Conservation (phyloP, 1,140 invertebrate species). For the Goniozus legneri region DNA sequence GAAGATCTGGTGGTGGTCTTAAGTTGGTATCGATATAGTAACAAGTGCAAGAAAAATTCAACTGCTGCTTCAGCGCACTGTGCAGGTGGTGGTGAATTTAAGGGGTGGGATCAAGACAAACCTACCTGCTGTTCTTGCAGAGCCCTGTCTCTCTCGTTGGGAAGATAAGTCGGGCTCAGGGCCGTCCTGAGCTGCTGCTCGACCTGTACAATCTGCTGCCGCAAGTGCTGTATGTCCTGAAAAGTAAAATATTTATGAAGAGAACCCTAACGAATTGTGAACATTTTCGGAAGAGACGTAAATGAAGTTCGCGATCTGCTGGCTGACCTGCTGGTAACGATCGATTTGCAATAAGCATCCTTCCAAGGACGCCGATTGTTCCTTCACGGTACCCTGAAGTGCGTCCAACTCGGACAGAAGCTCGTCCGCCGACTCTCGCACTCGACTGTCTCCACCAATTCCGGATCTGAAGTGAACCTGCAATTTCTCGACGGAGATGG, state of each 20-base stretch:
- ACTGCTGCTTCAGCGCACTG: constrained; percentile 40
- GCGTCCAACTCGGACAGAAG: constrained; percentile 67
- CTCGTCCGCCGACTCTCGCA: constrained; percentile 68
- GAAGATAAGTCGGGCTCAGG: constrained; percentile 75
- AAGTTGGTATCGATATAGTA: constrained; percentile 50
- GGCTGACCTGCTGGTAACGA: constrained; percentile 71
- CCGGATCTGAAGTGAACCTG: constrained; percentile 86
- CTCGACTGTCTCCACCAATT: constrained; percentile 72
- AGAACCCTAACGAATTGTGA: neutral
- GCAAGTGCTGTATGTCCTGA: constrained; percentile 79
- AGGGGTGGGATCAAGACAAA: constrained; percentile 27
- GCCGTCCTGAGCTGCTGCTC: constrained; percentile 82
- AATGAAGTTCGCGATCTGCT: neutral
- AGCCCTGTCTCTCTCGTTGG: constrained; percentile 80
- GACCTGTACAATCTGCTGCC: constrained; percentile 77
- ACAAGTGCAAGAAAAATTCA: constrained; percentile 39
- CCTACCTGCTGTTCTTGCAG: constrained; percentile 89
- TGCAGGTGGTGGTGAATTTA: constrained; percentile 31
- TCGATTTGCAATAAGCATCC: constrained; percentile 81
- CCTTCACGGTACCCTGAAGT: constrained; percentile 63
- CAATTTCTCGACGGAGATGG: constrained; percentile 88
- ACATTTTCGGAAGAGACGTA: neutral
- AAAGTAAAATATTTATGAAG: constrained; percentile 24
- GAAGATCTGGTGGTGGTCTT: constrained; percentile 44
- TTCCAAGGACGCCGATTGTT: constrained; percentile 71